Base-by-base conservation (phyloP, 1,140 invertebrate genomes). In the Hylaeus volcanicus region DNA sequence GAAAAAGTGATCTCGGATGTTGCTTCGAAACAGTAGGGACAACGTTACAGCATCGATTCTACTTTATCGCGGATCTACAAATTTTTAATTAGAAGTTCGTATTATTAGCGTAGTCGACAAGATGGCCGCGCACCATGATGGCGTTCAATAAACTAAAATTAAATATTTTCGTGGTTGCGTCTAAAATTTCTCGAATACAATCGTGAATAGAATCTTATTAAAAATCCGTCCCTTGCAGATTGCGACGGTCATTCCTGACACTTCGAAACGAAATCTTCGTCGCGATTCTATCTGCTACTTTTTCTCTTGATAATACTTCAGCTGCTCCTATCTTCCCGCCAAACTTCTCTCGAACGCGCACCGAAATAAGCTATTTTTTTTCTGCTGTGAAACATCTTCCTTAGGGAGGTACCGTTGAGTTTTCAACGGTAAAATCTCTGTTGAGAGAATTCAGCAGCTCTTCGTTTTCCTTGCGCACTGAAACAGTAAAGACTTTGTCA, bases 381-480 rank as follows among this genome's bases (percentile, higher is more conserved):
- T 73, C 65, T 74, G 72, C 81, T 69, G 64, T 60, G 5, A 56
- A 41, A 60, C 64, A 41, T 61, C 26, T 51, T 53, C 58, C 81
- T 86, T 87, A 90, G 53, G 90, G 83, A 79, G 88, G 74, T 64
- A 82, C 70, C 79, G 92, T 91, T 5, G 82, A 69, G 71, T 93
- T 93, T 58, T 79, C 88, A 26, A 87, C 88, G 74, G 89, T 83
- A 63, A 86, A 83, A 69, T 92, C 91, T 70, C 89, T 90, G 83
- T 93, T 93, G 61, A 94, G 83, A 43, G 93, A 94, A 81, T 94
- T 94, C 76, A 94, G 82, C 85, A 94, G 86, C 83, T 94, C 93
- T 85, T 94, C 93, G 84, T 94, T 94, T 86, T 94, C 92, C 82
- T 92, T 93, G 51, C 93, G 92, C 73, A 94, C 93, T 94, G 93